A percentile compares a stretch with the other conserved stretches of the same genome.
Evolutionary conservation across 2,888 invertebrate genomes (phyloP).

Genomic region (Tetragonula carbonaria): DNA sequence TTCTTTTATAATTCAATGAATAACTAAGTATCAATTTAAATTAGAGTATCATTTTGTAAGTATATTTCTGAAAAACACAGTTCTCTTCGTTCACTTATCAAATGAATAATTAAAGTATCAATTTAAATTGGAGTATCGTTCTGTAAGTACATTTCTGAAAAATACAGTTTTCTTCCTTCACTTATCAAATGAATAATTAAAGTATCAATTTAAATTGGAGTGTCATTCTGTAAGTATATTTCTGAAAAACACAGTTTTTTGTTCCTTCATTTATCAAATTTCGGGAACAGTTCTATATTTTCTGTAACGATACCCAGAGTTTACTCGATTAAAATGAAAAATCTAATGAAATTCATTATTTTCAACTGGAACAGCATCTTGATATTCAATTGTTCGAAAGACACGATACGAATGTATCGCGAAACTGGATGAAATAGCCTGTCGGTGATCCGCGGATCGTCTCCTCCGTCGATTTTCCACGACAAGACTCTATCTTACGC

Average conservation of each 20-base stretch:
- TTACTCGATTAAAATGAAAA: not conserved
- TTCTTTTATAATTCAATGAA: not conserved
- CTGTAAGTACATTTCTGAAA: not conserved
- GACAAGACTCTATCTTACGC: constrained; percentile 49
- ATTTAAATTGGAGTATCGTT: too few species aligned
- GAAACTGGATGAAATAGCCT: not conserved
- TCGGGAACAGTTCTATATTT: not conserved
- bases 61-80: not conserved
- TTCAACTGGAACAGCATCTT: not conserved
- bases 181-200: not conserved
- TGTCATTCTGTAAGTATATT: not conserved
- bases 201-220: too few species aligned
- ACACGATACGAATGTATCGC: constrained; percentile 4
- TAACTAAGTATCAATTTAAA: too few species aligned
- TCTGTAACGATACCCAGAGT: not conserved
- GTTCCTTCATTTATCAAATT: not conserved
- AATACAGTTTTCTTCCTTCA: not conserved
- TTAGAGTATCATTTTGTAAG: not conserved
- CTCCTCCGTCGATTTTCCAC: constrained; percentile 25
- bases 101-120: too few species aligned
- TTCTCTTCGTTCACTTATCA: not conserved
- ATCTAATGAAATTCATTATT: not conserved
- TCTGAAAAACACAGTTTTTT: not conserved
- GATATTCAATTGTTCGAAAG: not conserved
- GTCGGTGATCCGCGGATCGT: constrained; percentile 31